phyloP scores from a whole-genome alignment of 1,140 invertebrate species.

The Cephus cinctus region DNA sequence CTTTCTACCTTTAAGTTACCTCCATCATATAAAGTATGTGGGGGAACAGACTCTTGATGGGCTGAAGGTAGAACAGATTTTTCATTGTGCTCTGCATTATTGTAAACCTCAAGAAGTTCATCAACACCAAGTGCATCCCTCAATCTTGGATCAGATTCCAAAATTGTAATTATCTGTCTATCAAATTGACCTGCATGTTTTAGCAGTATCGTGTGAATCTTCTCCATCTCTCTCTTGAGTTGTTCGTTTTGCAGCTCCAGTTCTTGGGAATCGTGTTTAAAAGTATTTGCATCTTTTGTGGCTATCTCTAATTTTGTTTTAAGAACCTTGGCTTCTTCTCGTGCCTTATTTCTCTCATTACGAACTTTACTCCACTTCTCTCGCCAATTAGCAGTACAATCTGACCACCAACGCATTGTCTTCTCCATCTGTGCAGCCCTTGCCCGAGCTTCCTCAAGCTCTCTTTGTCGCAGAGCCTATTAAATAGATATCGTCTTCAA shows the following conservation, averaged over 20 bases:
- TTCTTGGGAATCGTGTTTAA: conserved; percentile 80
- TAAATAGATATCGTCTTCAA: conserved; percentile 8
- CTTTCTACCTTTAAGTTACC: conserved; percentile 14
- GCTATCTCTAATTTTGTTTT: conserved; percentile 76
- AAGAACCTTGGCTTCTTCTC: conserved; percentile 82
- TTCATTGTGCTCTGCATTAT: conserved; percentile 33
- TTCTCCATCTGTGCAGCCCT: conserved; percentile 97
- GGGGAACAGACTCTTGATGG: conserved; percentile 25
- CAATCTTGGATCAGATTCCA: conserved; percentile 48
- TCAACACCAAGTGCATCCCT: conserved; percentile 44
- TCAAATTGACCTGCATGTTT: conserved; percentile 70
- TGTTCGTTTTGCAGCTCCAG: conserved; percentile 78
- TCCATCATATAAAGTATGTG: conserved; percentile 28
- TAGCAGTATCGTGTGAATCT: conserved; percentile 65
- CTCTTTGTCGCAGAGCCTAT: conserved; percentile 69
- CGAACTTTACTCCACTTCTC: conserved; percentile 96
- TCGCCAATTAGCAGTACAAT: conserved; percentile 87
- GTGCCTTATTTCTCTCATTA: conserved; percentile 81
- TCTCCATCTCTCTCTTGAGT: conserved; percentile 78
- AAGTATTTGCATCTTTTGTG: conserved; percentile 72
- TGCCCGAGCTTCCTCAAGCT: conserved; percentile 87
- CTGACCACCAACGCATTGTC: conserved; percentile 97
- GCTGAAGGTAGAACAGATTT: conserved; percentile 10
- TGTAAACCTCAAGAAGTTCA: conserved; percentile 46
- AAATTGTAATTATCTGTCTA: conserved; percentile 44